A percentile compares a stretch with the other conserved stretches of the same genome.
These are phyloP conservation scores for Drosophila yooni DNA, from an alignment of 2,888 invertebrate species.

Conservation along the genomic window DNA sequence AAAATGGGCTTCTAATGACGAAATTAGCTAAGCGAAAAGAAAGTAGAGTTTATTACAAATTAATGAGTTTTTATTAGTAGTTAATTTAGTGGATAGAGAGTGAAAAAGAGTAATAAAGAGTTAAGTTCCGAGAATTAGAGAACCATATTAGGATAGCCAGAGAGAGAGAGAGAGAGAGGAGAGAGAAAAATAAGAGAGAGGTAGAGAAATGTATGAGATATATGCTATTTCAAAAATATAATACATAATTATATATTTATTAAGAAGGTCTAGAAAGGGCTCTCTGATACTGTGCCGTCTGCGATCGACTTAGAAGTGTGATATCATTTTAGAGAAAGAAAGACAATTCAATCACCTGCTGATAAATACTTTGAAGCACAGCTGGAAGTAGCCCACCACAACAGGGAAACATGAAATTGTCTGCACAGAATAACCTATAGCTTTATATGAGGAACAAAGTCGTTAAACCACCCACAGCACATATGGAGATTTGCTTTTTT, in stretches of 20 bases:
- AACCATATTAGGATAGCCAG: not conserved
- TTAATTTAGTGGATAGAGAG: not conserved
- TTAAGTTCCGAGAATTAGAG: not conserved
- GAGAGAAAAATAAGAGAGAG: too few species aligned
- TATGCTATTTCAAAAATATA: not conserved
- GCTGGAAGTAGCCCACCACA: conserved; percentile 20
- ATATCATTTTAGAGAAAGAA: conserved; percentile 12
- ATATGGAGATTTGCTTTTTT: conserved; percentile 19
- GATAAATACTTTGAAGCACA: conserved; percentile 35
- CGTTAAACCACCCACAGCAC: conserved; percentile 57
- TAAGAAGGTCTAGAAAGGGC: not conserved
- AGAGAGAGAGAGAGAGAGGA: not conserved
- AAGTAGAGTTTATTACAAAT: not conserved
- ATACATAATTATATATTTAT: not conserved
- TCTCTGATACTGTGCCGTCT: not conserved
- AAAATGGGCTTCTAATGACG: not conserved
- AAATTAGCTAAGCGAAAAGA: not conserved
- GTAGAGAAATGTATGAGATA: not conserved
- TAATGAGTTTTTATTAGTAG: conserved; percentile 2
- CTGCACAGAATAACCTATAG: not conserved
- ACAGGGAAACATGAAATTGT: conserved; percentile 3
- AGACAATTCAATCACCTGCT: conserved; percentile 29
- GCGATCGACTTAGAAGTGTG: not conserved
- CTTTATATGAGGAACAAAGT: conserved; percentile 37
- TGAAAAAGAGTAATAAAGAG: not conserved